These are phyloP conservation scores for Muscidifurax raptorellus DNA, from an alignment of 1,140 invertebrate species.

Conservation along the genomic window DNA sequence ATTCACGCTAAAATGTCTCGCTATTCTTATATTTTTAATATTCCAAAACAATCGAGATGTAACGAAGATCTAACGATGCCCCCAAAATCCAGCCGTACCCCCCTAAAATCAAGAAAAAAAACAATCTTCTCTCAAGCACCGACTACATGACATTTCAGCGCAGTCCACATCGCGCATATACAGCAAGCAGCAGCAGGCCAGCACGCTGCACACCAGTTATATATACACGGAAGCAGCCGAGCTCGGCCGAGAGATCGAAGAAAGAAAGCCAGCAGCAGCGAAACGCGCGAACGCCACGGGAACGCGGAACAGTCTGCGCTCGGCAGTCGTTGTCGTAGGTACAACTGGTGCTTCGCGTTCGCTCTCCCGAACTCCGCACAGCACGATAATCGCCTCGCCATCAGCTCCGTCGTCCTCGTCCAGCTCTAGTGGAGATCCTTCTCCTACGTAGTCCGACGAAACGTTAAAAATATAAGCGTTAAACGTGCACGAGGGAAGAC, in stretches of 20 bases:
- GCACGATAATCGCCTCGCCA: neutral
- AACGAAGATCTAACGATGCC: too few species aligned
- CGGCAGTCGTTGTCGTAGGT: neutral
- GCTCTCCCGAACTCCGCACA: neutral
- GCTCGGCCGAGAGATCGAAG: neutral
- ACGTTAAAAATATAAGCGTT: neutral
- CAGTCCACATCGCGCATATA: too few species aligned
- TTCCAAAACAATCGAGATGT: too few species aligned
- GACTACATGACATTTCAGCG: too few species aligned
- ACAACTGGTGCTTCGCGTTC: neutral
- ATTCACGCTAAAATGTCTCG: too few species aligned
- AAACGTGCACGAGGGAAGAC: neutral
- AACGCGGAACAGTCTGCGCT: neutral
- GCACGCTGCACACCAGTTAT: too few species aligned
- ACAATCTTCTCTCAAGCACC: too few species aligned
- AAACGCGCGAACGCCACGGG: conserved; percentile 10
- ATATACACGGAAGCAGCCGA: conserved; percentile 4
- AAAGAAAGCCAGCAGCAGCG: neutral
- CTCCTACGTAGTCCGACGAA: too few species aligned
- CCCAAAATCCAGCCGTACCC: too few species aligned
- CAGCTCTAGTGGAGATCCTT: neutral
- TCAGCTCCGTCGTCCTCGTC: neutral
- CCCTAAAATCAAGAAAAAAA: too few species aligned
- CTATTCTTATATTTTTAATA: too few species aligned
- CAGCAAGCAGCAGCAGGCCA: too few species aligned